Conservation (phyloP, 2,113 vertebrate species). For the Acrocephalus arundinaceus region DNA sequence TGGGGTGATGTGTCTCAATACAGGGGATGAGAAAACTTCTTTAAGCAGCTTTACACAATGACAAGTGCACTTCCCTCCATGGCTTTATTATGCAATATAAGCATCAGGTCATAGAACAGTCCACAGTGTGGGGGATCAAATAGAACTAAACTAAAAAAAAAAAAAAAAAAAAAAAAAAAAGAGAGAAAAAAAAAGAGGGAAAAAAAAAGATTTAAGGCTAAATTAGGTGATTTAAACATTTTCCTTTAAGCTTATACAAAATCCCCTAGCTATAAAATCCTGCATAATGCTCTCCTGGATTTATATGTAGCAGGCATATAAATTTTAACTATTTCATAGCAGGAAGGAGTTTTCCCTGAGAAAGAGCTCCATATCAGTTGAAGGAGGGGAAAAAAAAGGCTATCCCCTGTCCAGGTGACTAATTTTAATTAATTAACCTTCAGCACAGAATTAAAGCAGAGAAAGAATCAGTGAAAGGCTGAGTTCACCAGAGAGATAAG, state of each 20-base stretch:
- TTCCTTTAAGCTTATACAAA: slow-evolving; percentile 86
- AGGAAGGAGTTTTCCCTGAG: slow-evolving; percentile 9
- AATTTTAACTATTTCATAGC: slow-evolving; percentile 79
- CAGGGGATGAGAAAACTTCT: slow-evolving; percentile 77
- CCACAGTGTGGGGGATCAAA: slow-evolving; percentile 75
- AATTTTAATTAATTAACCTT: slow-evolving; percentile 67
- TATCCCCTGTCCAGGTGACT: slow-evolving; percentile 57
- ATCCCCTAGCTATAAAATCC: slow-evolving; percentile 84
- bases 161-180: background rate
- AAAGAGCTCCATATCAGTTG: background rate
- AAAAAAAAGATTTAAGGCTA: slow-evolving; percentile 75
- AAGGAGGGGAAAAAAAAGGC: background rate
- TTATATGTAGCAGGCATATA: slow-evolving; percentile 82
- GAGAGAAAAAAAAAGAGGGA: background rate
- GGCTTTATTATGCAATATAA: slow-evolving; percentile 80
- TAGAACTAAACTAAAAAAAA: slow-evolving; percentile 63
- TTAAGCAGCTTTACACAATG: slow-evolving; percentile 80
- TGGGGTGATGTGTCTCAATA: slow-evolving; percentile 79
- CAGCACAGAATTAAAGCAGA: slow-evolving; percentile 18
- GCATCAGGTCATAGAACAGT: slow-evolving; percentile 79
- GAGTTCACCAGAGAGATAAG: slow-evolving; percentile 34
- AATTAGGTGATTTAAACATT: slow-evolving; percentile 87
- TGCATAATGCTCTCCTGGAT: slow-evolving; percentile 82
- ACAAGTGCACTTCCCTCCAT: slow-evolving; percentile 74
- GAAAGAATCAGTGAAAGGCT: background rate